These are phyloP conservation scores for Xylocampa areola DNA, from an alignment of 2,888 invertebrate genomes.

Conservation along the genomic window DNA sequence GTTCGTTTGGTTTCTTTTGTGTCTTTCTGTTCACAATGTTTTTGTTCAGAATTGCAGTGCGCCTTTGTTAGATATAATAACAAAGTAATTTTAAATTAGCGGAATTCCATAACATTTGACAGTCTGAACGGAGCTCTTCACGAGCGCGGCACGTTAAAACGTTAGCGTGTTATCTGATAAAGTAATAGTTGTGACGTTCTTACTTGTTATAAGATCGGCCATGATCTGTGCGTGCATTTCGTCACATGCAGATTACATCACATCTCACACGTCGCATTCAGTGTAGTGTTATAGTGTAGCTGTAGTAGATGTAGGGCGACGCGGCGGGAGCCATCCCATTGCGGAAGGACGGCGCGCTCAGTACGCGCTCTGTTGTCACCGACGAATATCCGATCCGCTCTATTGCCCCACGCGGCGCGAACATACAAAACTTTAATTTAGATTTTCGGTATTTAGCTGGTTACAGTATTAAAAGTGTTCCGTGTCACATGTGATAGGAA, in stretches of 20 bases:
- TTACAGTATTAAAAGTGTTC: slow-evolving; percentile 64
- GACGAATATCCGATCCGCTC: slow-evolving; percentile 79
- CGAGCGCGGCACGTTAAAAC: slow-evolving; percentile 9
- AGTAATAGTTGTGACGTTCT: slow-evolving; percentile 70
- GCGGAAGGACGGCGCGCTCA: slow-evolving; percentile 80
- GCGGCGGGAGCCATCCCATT: slow-evolving; percentile 87
- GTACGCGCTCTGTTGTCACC: slow-evolving; percentile 81
- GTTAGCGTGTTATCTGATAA: slow-evolving; percentile 29
- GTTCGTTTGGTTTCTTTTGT: slow-evolving; percentile 46
- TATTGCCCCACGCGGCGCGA: slow-evolving; percentile 68
- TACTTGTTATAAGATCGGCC: slow-evolving; percentile 70
- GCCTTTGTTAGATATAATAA: slow-evolving; percentile 50
- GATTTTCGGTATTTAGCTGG: slow-evolving; percentile 49
- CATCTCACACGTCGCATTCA: slow-evolving; percentile 73
- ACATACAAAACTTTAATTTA: slow-evolving; percentile 57
- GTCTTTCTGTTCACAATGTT: slow-evolving; percentile 32
- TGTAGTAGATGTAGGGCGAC: slow-evolving; percentile 83
- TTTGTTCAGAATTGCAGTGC: slow-evolving; percentile 13
- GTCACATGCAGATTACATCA: slow-evolving; percentile 86
- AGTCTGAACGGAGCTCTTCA: slow-evolving; percentile 18
- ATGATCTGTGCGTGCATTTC: slow-evolving; percentile 74
- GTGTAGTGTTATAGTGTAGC: too few relatives aligned
- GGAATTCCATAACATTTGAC: slow-evolving; percentile 39
- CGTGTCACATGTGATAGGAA: slow-evolving; percentile 65
- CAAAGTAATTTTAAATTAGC: slow-evolving; percentile 41